Base-by-base conservation (phyloP, 2,797 vertebrate genomes). In the Microctenopoma lineatum region DNA sequence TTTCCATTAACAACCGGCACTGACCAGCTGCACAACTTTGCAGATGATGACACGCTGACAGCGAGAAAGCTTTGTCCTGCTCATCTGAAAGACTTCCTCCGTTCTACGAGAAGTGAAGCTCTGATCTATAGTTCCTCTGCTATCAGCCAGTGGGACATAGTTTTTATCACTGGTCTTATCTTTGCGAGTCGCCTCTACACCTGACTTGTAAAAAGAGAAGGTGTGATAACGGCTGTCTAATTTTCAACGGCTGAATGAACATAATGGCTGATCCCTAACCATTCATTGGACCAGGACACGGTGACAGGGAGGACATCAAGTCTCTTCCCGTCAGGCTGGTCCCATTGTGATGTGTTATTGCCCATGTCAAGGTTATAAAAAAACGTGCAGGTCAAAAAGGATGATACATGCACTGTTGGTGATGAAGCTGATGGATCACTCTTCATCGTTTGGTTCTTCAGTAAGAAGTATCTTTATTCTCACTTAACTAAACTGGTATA, bases 281-380 rank as follows among this genome's bases (percentile, higher is more conserved):
- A 56, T 48, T 56, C 67, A 59, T 47, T 56, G 65, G 78, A 77
- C 53, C 58, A 18, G 47, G 62, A 73, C 55, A 32, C 46, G 36
- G 70, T 34, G 78, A 75, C 59, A 45, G 62, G 3, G 47, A 77
- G 52, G 75, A 76, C 74, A 60, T 29, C 47, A 44, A 75, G 73
- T 75, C 79, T 51, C 55, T 16, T 42, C 64, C 75, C 3, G 9
- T 38, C 54, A 59, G 60, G 48, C 39, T 57, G 64, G 45, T 59
- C n/a, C 56, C 47, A 25, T 66, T 73, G 9, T 69, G 68, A 80
- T 68, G 16, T 69, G 59, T 85, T 85, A 83, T 85, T 83, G 76
- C 85, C 73, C 62, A 59, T 82, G 59, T 81, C 77, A 80, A 84
- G 81, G 85, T 83, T 76, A 75, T 70, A 79, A 59, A 55, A 66